Evolutionary conservation across 2,797 vertebrate genomes (phyloP), one percentile per base, ranked within the genome.

Genomic region (Hydrolagus colliei): DNA sequence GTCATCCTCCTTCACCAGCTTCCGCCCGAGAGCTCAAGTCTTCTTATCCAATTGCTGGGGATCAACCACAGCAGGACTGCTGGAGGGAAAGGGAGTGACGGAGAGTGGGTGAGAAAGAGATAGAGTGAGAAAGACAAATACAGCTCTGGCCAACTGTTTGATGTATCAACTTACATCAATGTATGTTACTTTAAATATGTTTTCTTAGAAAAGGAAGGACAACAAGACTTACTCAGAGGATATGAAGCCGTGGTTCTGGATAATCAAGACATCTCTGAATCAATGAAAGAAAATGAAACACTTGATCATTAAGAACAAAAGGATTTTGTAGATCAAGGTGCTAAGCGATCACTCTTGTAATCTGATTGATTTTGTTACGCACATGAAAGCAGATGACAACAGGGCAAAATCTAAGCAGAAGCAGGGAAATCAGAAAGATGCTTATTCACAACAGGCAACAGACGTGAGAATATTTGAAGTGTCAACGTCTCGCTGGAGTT

Each of bases 201-300:
- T 74, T 27, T 35, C 41, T 59, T 77, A 59, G 12, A 52, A 52
- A 16, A 59, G 35, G 12, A 71, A 52, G 0, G 12, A 12, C 59
- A 61, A 77, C 14, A 18, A 6, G 32, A 92, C 95, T 90, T 93
- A 96, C 95, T 91, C 91, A 63, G 90, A 87, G 9, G 96, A 95
- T 76, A 92, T 88, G 89, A 96, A 96, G 10, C 89, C 94, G 20
- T 92, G 86, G 86, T 96, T 98, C 88, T 59, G 89, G 89, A 97
- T 93, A 67, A 95, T 93, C 88, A 97, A 87, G 86, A 91, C 92
- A 0, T 90, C 94, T 72, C 96, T 97, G 91, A 52, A 52, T 52
- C 22, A 87, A 89, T 27, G 74, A 9, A 10, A 72, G 27, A 12
- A 75, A 87, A 86, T 87, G 59, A 71, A 86, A 86, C 85, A 20